Evolutionary conservation across 2,888 invertebrate genomes (phyloP).

Genomic region (Chelonus formosanus): DNA sequence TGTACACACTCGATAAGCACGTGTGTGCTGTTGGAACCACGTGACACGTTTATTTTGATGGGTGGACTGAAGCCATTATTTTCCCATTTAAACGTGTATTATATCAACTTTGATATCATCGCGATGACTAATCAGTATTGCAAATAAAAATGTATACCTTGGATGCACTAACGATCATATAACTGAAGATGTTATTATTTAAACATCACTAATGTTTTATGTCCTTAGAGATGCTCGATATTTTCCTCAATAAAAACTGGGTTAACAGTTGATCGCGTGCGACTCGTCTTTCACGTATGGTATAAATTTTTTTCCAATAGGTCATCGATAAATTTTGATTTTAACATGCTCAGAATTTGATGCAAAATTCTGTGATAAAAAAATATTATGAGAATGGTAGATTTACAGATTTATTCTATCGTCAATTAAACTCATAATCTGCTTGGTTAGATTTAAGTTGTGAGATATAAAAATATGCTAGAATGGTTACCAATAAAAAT

Average conservation of each 20-base stretch:
- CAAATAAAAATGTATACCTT: slow-evolving; percentile 17
- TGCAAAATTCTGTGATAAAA: too few relatives aligned
- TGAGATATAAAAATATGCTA: slow-evolving; percentile 25
- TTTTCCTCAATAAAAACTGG: too few relatives aligned
- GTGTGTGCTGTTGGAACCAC: background rate
- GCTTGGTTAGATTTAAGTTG: slow-evolving; percentile 18
- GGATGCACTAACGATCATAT: slow-evolving; percentile 36
- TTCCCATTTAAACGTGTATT: slow-evolving; percentile 56
- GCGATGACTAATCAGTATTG: slow-evolving; percentile 37
- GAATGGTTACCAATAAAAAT: slow-evolving; percentile 45
- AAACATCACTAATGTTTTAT: slow-evolving; percentile 42
- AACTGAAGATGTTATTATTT: slow-evolving; percentile 52
- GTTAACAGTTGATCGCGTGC: too few relatives aligned
- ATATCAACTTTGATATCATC: slow-evolving; percentile 49
- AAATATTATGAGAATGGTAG: background rate
- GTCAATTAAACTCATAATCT: slow-evolving; percentile 19
- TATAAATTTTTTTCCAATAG: too few relatives aligned
- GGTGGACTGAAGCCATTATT: slow-evolving; percentile 51
- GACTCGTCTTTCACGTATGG: too few relatives aligned
- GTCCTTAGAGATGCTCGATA: too few relatives aligned
- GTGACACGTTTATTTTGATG: slow-evolving; percentile 21
- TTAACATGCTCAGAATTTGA: too few relatives aligned
- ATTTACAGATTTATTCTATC: background rate
- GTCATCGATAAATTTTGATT: too few relatives aligned
- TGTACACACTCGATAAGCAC: background rate